Evolutionary conservation across 2,797 vertebrate genomes (phyloP), one percentile per base, ranked within the genome.

Genomic region (Carapus acus): DNA sequence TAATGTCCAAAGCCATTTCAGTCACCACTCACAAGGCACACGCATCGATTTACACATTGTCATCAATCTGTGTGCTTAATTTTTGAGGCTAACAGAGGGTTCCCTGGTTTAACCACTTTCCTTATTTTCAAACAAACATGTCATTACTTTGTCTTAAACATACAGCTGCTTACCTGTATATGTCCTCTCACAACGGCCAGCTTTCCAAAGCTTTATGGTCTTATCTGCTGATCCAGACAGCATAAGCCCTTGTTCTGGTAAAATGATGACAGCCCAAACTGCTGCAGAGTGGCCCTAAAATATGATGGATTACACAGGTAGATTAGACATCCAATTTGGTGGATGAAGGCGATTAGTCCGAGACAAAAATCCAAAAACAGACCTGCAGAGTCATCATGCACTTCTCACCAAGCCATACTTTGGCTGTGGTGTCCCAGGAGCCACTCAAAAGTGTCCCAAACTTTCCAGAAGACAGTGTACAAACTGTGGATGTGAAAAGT

Each of bases 381-480:
- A 98, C 96, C 95, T 98, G 90, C 73, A 99, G 80, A 2, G 94
- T 98, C 94, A 98, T 98, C 95, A 99, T 93, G 78, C 95, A 99
- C 74, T 94, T 97, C 66, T 97, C 94, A 80, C 89, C 93, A 63
- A 98, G 88, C 96, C 96, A 99, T 14, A 99, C 93, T 85, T 96
- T 98, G 48, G 94, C 94, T 47, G 94, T 97, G 0, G 90, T 94
- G 77, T 99, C 96, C 96, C 96, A 98, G 2, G 96, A 98, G 69
- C 96, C 96, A 51, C 95, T 99, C 75, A 99, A 71, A 54, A 99
- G 88, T 0, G 94, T 98, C 31, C 96, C 96, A 74, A 98, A 98
- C 81, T 93, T 98, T 61, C 96, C 96, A 74, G 94, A 92, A 0
- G 96, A 96, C 62, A 99, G 87, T 62, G 92, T 86, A 78, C 95